Evolutionary conservation across 2,888 invertebrate species (phyloP), one percentile per base, ranked within the genome.

Genomic region (Mylabris sibirica): DNA sequence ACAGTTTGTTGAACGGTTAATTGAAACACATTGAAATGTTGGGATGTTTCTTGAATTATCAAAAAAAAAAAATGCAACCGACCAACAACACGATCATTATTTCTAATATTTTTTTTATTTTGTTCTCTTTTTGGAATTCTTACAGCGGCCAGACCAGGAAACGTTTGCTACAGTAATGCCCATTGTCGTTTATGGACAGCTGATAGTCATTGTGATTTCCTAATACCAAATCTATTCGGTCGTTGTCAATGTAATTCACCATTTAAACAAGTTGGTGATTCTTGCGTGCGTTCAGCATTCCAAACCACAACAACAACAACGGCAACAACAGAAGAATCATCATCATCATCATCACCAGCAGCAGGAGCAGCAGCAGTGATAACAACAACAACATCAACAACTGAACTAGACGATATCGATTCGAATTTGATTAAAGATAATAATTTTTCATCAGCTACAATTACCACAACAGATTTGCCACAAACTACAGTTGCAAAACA

Each of bases 201-300:
- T 72, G 91, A 93, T 81, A 94, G 94, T 73, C 93, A 94, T 80
- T 97, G 96, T 80, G 95, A 95, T 84, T 96, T 94, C 83, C 89
- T 95, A 64, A 95, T 97, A 76, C 94, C 95, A 34, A 94, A 95
- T 83, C 89, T 96, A 12, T 95, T 96, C 81, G 96, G 96, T 61
- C 90, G 94, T 79, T 97, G 96, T 80, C 91, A 93, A 71, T 96
- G 96, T 82, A 91, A 92, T 76, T 84, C 90, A 11, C 90, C 90
- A 53, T 88, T 89, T 75, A 87, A 88, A 70, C 91, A 91, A 85
- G 85, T 87, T 26, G 90, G 90, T 17, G 91, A 91, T 74, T 88
- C 88, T 72, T 92, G 92, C 85, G 83, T 91, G 66, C 78, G 87
- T 81, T 82, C 83, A 67, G 80, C 86, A 75, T 72, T 87, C 83